Percentiles rank a stretch among this genome's conserved stretches.
Conservation (phyloP, 2,888 invertebrate species). For the Cheilosia vulpina region DNA sequence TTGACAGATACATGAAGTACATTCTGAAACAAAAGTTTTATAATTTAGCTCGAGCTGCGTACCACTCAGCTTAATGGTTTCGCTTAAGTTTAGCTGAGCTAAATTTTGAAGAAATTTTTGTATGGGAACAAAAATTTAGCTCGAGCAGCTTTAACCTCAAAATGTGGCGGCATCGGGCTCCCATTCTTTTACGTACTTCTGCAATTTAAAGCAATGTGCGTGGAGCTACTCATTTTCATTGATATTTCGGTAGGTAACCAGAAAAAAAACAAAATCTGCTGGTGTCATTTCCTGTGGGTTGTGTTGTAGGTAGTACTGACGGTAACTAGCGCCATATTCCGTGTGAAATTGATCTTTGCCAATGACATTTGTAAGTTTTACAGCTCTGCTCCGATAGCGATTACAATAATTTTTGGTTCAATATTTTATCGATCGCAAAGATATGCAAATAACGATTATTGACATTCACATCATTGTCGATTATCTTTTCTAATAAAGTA, state of each 20-base stretch:
- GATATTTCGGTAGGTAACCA: conserved; percentile 4
- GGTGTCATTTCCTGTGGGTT: conserved; percentile 3
- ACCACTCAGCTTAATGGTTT: no score
- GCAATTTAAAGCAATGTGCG: background rate
- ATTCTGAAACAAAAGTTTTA: no score
- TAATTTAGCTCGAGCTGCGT: no score
- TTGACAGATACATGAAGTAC: no score
- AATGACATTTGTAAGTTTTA: conserved; percentile 23
- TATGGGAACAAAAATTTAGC: no score
- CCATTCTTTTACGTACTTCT: background rate
- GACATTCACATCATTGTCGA: background rate
- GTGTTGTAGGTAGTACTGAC: background rate
- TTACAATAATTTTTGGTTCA: conserved; percentile 11
- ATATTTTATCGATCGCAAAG: background rate
- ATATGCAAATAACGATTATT: conserved; percentile 22
- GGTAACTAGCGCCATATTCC: background rate
- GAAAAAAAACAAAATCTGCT: conserved; percentile 4
- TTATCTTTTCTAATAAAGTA: background rate
- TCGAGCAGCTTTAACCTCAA: no score
- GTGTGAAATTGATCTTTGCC: background rate
- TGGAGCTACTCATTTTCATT: conserved; percentile 16
- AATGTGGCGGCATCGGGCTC: conserved; percentile 1
- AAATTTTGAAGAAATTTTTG: no score
- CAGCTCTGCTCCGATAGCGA: background rate
- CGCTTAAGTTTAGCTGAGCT: no score